A percentile compares a stretch with the other conserved stretches of the same genome.
These are phyloP conservation scores for Bombycilla garrulus DNA, from an alignment of 2,113 vertebrate genomes.

Conservation along the genomic window DNA sequence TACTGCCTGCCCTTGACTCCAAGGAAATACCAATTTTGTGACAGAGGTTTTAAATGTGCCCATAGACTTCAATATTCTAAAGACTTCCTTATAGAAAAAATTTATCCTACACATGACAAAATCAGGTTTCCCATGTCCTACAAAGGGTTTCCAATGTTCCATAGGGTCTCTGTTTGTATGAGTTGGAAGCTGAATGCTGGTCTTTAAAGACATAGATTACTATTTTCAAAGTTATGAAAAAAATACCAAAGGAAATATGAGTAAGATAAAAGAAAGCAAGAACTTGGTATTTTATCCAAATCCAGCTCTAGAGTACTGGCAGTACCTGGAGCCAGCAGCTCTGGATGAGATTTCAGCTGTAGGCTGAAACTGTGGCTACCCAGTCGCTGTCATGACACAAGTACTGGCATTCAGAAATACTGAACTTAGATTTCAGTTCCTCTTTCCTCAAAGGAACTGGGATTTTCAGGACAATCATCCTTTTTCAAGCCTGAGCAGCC, in stretches of 20 bases:
- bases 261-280: not conserved
- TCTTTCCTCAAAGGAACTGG: not conserved
- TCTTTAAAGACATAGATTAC: not conserved
- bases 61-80: not conserved
- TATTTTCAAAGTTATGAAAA: not conserved
- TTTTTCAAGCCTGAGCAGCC: not conserved
- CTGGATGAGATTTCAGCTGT: not conserved
- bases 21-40: not conserved
- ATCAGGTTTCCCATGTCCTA: not conserved
- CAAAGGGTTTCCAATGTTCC: not conserved
- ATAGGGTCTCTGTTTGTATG: not conserved
- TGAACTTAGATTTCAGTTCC: not conserved
- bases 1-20: not conserved
- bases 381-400: accelerated
- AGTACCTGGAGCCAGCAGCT: not conserved
- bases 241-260: not conserved
- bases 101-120: not conserved
- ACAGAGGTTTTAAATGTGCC: not conserved
- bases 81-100: not conserved
- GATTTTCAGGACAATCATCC: not conserved
- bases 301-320: not conserved
- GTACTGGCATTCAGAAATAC: not conserved
- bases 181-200: not conserved
- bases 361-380: not conserved
- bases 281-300: not conserved